phyloP scores from a whole-genome alignment of 2,797 vertebrate genomes.

The Phalloptychus januarius region DNA sequence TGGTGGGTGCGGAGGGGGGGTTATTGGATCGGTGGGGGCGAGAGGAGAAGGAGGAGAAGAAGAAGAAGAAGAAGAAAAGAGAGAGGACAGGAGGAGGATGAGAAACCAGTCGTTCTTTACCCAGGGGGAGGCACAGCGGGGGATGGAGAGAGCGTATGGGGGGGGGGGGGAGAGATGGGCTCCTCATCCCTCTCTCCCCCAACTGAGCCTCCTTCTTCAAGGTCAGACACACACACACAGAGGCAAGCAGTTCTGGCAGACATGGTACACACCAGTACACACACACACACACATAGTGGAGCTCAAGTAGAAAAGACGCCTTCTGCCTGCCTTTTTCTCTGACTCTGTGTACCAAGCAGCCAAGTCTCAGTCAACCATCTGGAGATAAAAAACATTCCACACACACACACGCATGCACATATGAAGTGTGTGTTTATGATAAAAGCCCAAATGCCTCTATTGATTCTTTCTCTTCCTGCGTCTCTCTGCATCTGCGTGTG shows the following conservation, averaged over 20 bases:
- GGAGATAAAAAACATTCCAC: conserved; percentile 66
- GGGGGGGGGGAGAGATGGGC: conserved; percentile 36
- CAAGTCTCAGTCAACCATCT: conserved; percentile 76
- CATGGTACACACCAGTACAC: conserved; percentile 30
- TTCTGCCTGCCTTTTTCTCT: conserved; percentile 68
- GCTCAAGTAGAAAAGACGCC: conserved; percentile 70
- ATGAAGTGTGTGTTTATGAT: conserved; percentile 74
- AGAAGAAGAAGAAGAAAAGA: conserved; percentile 20
- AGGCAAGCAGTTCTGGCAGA: conserved; percentile 50
- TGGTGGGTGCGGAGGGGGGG: neutral
- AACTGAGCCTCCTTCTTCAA: conserved; percentile 81
- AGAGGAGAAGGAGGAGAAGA: neutral
- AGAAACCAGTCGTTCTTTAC: conserved; percentile 62
- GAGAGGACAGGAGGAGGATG: conserved; percentile 59
- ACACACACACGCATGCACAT: conserved; percentile 38
- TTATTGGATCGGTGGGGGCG: neutral
- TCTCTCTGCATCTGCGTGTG: conserved; percentile 31
- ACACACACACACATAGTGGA: conserved; percentile 47
- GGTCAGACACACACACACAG: conserved; percentile 65
- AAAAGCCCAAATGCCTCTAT: conserved; percentile 81
- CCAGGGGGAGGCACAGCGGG: conserved; percentile 55
- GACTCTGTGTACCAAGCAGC: conserved; percentile 71
- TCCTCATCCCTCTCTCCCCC: conserved; percentile 73
- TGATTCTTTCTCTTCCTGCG: conserved; percentile 72
- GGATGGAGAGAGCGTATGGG: conserved; percentile 23